These are phyloP conservation scores for Oncorhynchus masou DNA, from an alignment of 2,113 vertebrate species.

Conservation along the genomic window DNA sequence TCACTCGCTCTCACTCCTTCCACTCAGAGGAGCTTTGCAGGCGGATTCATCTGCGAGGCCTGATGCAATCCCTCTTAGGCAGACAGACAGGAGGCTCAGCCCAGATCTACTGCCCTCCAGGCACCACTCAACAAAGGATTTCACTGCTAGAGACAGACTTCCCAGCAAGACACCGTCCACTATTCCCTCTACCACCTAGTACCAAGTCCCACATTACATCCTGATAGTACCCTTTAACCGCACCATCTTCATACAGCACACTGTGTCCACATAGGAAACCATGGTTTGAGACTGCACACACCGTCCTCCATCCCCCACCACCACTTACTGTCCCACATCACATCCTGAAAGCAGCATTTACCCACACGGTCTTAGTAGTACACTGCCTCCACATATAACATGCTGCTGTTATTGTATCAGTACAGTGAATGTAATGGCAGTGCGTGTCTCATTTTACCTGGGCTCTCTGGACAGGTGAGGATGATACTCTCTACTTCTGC, in stretches of 20 bases:
- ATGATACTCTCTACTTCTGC: constrained; percentile 80
- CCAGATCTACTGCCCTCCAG: constrained; percentile 12
- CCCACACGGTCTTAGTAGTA: not conserved
- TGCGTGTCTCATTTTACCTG: constrained; percentile 71
- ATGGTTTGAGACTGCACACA: no score
- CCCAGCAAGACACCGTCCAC: not conserved
- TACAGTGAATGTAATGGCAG: not conserved
- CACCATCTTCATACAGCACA: constrained; percentile 2
- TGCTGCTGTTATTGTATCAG: not conserved
- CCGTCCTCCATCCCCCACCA: no score
- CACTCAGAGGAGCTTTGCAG: constrained; percentile 25
- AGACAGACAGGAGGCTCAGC: constrained; percentile 26
- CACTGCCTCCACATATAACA: not conserved
- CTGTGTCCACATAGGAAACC: not conserved
- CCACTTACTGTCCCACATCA: no score
- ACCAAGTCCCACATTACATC: not conserved
- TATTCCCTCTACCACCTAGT: not conserved
- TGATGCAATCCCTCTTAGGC: constrained; percentile 32
- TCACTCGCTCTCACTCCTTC: not conserved
- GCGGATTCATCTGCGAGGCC: constrained; percentile 49
- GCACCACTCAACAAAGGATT: not conserved
- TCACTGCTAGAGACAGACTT: not conserved
- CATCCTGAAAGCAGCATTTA: no score
- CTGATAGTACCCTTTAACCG: not conserved
- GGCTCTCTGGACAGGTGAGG: constrained; percentile 78